Evolutionary conservation across 2,113 vertebrate species (phyloP).

Genomic region (Pogonocichla stellata): DNA sequence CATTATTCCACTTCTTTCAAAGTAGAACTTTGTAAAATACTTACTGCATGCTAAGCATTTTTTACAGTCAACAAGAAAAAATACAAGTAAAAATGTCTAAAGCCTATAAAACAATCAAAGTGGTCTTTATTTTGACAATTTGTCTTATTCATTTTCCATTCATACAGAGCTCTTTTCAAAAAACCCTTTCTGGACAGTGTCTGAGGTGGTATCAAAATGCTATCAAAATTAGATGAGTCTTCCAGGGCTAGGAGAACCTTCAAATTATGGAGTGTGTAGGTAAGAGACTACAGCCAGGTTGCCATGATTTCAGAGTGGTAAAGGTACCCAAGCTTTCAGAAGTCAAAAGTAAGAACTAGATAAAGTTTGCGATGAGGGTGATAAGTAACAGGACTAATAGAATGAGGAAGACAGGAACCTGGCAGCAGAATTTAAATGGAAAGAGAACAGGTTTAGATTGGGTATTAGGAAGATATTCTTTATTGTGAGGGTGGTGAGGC

Average conservation of each 20-base stretch:
- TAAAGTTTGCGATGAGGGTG: not conserved
- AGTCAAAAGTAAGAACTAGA: not conserved
- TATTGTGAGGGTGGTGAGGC: not conserved
- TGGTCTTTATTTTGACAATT: not conserved
- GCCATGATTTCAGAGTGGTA: not conserved
- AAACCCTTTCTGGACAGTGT: not conserved
- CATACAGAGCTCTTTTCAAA: not conserved
- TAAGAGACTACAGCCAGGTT: not conserved
- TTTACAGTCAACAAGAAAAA: not conserved
- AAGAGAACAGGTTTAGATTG: not conserved
- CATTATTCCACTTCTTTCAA: slow-evolving; percentile 17
- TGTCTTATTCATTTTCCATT: not conserved
- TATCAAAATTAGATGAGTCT: not conserved
- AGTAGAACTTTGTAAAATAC: not conserved
- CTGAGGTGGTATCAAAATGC: not conserved
- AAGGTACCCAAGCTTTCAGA: not conserved
- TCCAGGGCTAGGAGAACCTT: not conserved
- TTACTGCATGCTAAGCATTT: not conserved
- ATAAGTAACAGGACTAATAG: not conserved
- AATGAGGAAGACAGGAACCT: not conserved
- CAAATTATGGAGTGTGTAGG: not conserved
- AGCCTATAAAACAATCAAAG: not conserved
- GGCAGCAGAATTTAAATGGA: not conserved
- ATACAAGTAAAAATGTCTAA: not conserved
- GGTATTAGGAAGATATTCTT: not conserved